phyloP scores from a whole-genome alignment of 2,113 vertebrate species.

The Engraulis encrasicolus region DNA sequence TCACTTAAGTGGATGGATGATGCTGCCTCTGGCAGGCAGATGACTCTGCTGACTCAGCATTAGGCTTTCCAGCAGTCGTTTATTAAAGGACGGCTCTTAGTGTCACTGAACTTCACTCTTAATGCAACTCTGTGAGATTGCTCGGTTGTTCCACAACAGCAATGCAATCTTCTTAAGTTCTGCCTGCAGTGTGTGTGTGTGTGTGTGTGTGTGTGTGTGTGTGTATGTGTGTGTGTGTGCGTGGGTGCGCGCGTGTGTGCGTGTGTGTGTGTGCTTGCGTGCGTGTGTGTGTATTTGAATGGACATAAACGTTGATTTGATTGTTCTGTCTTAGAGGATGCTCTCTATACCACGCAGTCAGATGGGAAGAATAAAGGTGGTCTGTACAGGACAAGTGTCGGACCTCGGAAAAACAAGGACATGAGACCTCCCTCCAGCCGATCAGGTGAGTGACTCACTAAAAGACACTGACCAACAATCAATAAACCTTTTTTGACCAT shows the following conservation, averaged over 20 bases:
- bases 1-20: not conserved
- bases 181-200: not conserved
- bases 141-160: no score
- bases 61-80: not conserved
- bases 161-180: not conserved
- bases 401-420: not conserved
- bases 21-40: not conserved
- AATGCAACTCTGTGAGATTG: no score
- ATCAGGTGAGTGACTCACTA: conserved; percentile 19
- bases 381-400: conserved; percentile 23
- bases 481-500: not conserved
- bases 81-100: no score
- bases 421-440: not conserved
- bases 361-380: not conserved
- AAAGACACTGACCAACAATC: not conserved
- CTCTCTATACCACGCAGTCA: conserved; percentile 33
- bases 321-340: conserved; percentile 17
- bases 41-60: not conserved
- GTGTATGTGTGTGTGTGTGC: not conserved
- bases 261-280: not conserved
- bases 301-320: not conserved
- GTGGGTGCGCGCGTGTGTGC: not conserved
- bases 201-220: not conserved
- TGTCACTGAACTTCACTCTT: no score
- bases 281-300: not conserved